A percentile compares a stretch with the other conserved stretches of the same genome.
Conservation (phyloP, 2,888 invertebrate species). For the Scrobipalpa atriplicella region DNA sequence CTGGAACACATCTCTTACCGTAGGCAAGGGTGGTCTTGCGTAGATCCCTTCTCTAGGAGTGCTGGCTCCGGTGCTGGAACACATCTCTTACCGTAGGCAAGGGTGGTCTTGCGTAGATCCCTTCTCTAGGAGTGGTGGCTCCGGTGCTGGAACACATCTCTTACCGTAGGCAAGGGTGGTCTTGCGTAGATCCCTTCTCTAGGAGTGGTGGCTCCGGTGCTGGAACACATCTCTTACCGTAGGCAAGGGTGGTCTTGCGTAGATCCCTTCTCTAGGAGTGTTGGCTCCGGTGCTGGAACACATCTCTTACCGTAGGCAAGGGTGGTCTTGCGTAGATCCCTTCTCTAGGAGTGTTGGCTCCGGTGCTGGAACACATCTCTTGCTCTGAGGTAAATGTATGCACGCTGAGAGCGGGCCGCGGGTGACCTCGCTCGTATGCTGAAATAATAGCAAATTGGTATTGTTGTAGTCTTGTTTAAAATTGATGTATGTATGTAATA, state of each 20-base stretch:
- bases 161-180: conserved; percentile 86
- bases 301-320: conserved; percentile 85
- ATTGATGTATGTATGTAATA: too few species aligned
- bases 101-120: conserved; percentile 80
- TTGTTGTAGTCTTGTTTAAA: too few species aligned
- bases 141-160: conserved; percentile 26
- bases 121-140: not conserved
- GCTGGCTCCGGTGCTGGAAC: conserved; percentile 30
- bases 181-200: conserved; percentile 46
- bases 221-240: conserved; percentile 53
- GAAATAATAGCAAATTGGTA: too few species aligned
- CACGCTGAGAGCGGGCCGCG: conserved; percentile 89
- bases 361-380: conserved; percentile 43
- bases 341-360: conserved; percentile 37
- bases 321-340: conserved; percentile 83
- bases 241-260: conserved; percentile 86
- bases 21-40: conserved; percentile 87
- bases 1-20: conserved; percentile 44
- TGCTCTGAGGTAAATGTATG: conserved; percentile 84
- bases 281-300: conserved; percentile 38
- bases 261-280: too few species aligned
- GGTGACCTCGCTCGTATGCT: conserved; percentile 94
- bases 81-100: conserved; percentile 79
- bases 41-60: too few species aligned
- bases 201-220: conserved; percentile 27